Base-by-base conservation (phyloP, 2,888 invertebrate species). In the Monopis laevigella region DNA sequence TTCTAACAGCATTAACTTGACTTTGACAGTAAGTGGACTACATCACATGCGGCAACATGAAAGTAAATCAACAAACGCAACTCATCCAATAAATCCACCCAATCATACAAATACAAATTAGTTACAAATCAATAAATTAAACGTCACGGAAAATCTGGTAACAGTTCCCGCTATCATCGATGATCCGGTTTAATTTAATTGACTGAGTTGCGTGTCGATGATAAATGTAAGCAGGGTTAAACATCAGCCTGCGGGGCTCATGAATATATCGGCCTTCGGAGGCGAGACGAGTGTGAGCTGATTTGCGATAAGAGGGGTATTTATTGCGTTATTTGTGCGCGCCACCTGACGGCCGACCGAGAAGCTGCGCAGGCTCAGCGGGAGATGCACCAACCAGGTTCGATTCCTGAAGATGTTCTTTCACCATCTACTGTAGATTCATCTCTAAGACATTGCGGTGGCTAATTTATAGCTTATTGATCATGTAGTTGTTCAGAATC, bases 231-330 rank as follows among this genome's bases (percentile, higher is more conserved):
- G 64, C 56, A 56, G 63, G 70, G 77, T 74, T 73, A 70, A 74
- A 65, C 70, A 70, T 66, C 71, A 67, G 68, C 67, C 28, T 24
- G 57, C 55, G 52, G 52, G 50, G 62, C 65, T 68, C 67, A 71
- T 73, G 74, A 73, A 77, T 78, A 77, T 68, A 77, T 75, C 66
- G 71, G 61, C 63, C 59, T 63, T 65, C 61, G 62, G 63, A 63
- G 13, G 19, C 21, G 68, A 67, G 72, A 70, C 59, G 68, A 72
- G 28, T 29, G 27, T 16, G 24, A 16, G 64, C 68, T 73, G 78
- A 80, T 80, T 77, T 73, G 77, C 74, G 78, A 78, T 78, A 78
- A 77, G 74, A 68, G 58, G 16, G 55, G 64, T 74, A 77, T 78
- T 77, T 77, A 78, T 77, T 74, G 69, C 68, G 66, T 68, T 69